Conservation (phyloP, 1,140 invertebrate species). For the Ceratina japonica region DNA sequence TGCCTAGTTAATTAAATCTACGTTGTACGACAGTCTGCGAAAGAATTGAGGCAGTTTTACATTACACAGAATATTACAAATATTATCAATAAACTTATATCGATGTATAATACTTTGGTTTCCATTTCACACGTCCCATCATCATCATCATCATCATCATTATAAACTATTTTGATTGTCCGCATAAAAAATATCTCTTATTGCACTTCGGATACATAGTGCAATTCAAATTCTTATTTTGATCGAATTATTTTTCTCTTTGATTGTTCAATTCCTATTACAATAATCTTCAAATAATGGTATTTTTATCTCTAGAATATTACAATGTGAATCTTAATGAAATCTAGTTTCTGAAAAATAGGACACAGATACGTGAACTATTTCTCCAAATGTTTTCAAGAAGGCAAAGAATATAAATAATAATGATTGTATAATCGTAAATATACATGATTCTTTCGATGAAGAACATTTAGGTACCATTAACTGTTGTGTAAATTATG, state of each 20-base stretch:
- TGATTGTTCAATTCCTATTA: not conserved
- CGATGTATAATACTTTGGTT: constrained; percentile 72
- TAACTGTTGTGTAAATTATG: not conserved
- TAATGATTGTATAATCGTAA: constrained; percentile 39
- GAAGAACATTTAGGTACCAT: not conserved
- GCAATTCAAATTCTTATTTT: not conserved
- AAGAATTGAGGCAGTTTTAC: constrained; percentile 54
- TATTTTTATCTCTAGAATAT: too few relatives aligned
- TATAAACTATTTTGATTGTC: constrained; percentile 42
- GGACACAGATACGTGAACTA: too few relatives aligned
- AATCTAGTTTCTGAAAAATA: too few relatives aligned
- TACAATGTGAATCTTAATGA: too few relatives aligned
- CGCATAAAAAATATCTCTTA: constrained; percentile 38
- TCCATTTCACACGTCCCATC: constrained; percentile 49
- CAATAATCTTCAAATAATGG: too few relatives aligned
- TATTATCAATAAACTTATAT: constrained; percentile 54
- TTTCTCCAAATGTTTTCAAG: constrained; percentile 7
- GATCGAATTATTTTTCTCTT: not conserved
- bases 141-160: constrained; percentile 2
- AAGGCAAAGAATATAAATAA: not conserved
- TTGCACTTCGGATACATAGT: constrained; percentile 22
- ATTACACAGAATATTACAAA: constrained; percentile 26
- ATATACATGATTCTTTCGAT: constrained; percentile 22
- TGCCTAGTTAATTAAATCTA: constrained; percentile 48
- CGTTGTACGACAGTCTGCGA: constrained; percentile 60